Evolutionary conservation across 2,888 invertebrate genomes (phyloP).

Genomic region (Iselma pallidipennis): DNA sequence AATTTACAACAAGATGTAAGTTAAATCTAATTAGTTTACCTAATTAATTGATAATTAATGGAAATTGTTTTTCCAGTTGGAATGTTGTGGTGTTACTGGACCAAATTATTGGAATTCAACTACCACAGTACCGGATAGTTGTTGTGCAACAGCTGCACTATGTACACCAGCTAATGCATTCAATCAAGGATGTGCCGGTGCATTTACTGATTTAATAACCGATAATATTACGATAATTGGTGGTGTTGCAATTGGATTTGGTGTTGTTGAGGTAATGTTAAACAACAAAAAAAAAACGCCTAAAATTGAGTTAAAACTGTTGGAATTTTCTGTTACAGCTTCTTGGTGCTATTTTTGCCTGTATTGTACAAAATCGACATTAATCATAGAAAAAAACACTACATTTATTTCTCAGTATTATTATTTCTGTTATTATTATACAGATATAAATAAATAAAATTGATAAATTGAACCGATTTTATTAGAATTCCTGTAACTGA

Average conservation of each 20-base stretch:
- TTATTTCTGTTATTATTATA: too few relatives aligned
- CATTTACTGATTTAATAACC: conserved; percentile 52
- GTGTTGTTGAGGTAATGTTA: conserved; percentile 65
- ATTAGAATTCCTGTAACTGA: too few relatives aligned
- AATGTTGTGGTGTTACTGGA: conserved; percentile 29
- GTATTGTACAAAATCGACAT: conserved; percentile 73
- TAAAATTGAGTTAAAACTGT: background rate
- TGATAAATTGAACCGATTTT: too few relatives aligned
- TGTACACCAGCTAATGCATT: conserved; percentile 27
- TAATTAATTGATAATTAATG: conserved; percentile 4
- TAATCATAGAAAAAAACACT: too few relatives aligned
- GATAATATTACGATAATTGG: conserved; percentile 64
- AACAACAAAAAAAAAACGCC: background rate
- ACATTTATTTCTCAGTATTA: too few relatives aligned
- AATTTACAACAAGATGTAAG: conserved; percentile 64
- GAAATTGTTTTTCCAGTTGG: conserved; percentile 21
- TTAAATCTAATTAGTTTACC: background rate
- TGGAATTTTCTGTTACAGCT: conserved; percentile 61
- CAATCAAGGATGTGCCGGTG: conserved; percentile 56
- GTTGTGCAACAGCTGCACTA: conserved; percentile 35
- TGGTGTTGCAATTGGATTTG: conserved; percentile 67
- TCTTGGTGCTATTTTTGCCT: conserved; percentile 78
- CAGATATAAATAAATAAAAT: too few relatives aligned
- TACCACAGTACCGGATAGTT: conserved; percentile 19
- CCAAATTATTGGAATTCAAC: conserved; percentile 9